Percentiles rank a stretch among this genome's conserved stretches.
Evolutionary conservation across 2,888 invertebrate genomes (phyloP).

Genomic region (Odontomyia ornata): DNA sequence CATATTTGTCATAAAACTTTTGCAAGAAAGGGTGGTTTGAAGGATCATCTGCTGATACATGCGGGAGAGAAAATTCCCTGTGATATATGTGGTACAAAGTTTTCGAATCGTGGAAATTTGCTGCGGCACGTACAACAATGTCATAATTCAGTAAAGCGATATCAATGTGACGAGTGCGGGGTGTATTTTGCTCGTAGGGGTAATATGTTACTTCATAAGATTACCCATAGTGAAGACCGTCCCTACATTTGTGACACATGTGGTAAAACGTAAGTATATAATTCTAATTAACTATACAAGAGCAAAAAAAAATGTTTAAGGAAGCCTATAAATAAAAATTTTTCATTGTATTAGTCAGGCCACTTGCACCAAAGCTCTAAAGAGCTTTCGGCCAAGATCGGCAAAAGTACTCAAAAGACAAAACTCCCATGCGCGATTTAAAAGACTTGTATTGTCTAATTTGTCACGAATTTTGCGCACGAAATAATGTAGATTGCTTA

Average conservation of each 20-base stretch:
- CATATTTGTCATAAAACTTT: slow-evolving; percentile 45
- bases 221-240: slow-evolving; percentile 39
- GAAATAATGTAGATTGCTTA: too few relatives aligned
- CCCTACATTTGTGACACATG: slow-evolving; percentile 45
- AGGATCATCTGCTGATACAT: slow-evolving; percentile 43
- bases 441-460: too few relatives aligned
- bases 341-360: too few relatives aligned
- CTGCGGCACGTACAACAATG: slow-evolving; percentile 46
- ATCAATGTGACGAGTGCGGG: slow-evolving; percentile 41
- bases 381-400: too few relatives aligned
- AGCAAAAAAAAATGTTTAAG: too few relatives aligned
- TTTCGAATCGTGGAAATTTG: slow-evolving; percentile 48
- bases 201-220: slow-evolving; percentile 44
- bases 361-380: too few relatives aligned
- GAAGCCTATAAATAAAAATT: too few relatives aligned
- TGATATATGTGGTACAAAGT: slow-evolving; percentile 40
- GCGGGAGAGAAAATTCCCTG: slow-evolving; percentile 41
- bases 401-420: too few relatives aligned
- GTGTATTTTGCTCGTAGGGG: slow-evolving; percentile 42
- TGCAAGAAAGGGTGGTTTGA: slow-evolving; percentile 35
- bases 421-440: too few relatives aligned
- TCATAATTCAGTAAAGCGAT: slow-evolving; percentile 35
- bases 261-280: slow-evolving; percentile 46
- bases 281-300: too few relatives aligned
- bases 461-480: too few relatives aligned